phyloP scores from a whole-genome alignment of 1,140 invertebrate genomes.

The Zaprionus kolodkinae region DNA sequence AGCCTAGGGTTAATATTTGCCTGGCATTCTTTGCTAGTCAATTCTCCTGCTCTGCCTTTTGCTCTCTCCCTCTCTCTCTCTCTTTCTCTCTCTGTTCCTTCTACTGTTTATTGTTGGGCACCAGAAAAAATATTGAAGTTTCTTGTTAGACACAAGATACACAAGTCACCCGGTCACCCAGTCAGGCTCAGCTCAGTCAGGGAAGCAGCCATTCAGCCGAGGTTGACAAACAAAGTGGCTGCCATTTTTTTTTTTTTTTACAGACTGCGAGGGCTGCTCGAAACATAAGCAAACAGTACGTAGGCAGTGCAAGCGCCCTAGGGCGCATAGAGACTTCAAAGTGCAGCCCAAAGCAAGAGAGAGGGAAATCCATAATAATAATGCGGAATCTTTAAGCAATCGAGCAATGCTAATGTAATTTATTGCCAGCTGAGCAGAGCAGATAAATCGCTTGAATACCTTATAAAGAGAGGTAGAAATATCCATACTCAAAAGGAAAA shows the following conservation, averaged over 20 bases:
- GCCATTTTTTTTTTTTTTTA: constrained; percentile 68
- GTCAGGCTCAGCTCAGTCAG: constrained; percentile 9
- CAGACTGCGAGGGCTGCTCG: constrained; percentile 9
- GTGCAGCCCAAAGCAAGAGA: constrained; percentile 16
- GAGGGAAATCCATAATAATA: constrained; percentile 32
- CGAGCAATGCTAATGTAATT: constrained; percentile 64
- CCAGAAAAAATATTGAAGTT: constrained; percentile 78
- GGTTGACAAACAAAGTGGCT: constrained; percentile 75
- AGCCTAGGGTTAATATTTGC: constrained; percentile 77
- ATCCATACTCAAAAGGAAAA: neutral
- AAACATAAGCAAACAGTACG: constrained; percentile 44
- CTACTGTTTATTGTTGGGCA: constrained; percentile 65
- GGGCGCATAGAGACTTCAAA: constrained; percentile 30
- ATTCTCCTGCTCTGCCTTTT: constrained; percentile 23
- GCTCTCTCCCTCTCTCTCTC: constrained; percentile 2
- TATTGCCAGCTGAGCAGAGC: constrained; percentile 55
- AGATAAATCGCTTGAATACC: constrained; percentile 55
- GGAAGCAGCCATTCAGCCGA: constrained; percentile 31
- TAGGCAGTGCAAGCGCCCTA: constrained; percentile 23
- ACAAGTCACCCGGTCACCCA: constrained; percentile 28
- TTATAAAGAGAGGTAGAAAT: constrained; percentile 16
- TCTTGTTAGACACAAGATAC: constrained; percentile 65
- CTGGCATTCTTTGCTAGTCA: constrained; percentile 61
- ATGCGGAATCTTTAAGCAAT: constrained; percentile 43
- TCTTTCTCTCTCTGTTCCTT: constrained; percentile 16